phyloP scores from a whole-genome alignment of 2,113 vertebrate genomes.

The Corythoichthys haematopterus region DNA sequence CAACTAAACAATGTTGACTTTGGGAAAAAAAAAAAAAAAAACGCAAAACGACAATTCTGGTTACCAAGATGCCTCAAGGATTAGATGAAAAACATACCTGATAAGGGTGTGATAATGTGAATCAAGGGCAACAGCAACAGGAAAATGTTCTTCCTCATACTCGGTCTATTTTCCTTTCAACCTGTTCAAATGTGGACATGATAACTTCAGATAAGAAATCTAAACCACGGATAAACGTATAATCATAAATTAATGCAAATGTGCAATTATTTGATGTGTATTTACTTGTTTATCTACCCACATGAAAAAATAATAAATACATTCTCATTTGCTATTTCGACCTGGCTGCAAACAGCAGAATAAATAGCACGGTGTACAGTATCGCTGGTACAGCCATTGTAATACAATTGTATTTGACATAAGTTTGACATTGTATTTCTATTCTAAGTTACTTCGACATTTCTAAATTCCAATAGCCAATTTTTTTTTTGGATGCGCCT shows the following conservation, averaged over 20 bases:
- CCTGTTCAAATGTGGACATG: constrained; percentile 14
- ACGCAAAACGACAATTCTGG: background rate
- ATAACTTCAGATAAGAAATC: background rate
- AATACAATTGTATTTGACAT: background rate
- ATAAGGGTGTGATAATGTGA: constrained; percentile 19
- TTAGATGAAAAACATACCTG: constrained; percentile 33
- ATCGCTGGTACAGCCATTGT: background rate
- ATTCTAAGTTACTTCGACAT: background rate
- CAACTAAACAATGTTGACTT: too few relatives aligned
- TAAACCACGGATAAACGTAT: background rate
- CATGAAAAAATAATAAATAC: background rate
- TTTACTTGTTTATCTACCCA: background rate
- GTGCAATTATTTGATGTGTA: background rate
- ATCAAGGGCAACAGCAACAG: constrained; percentile 42
- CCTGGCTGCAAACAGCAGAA: background rate
- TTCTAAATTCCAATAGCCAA: background rate
- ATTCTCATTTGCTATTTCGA: background rate
- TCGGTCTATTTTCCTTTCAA: constrained; percentile 2
- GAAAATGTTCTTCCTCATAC: constrained; percentile 11
- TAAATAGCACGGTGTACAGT: background rate
- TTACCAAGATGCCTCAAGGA: background rate
- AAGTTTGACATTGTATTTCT: background rate
- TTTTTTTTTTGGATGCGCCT: background rate
- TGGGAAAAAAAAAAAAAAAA: background rate
- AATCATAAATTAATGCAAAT: background rate